phyloP scores from a whole-genome alignment of 2,113 vertebrate genomes.

The Delphinapterus leucas region DNA sequence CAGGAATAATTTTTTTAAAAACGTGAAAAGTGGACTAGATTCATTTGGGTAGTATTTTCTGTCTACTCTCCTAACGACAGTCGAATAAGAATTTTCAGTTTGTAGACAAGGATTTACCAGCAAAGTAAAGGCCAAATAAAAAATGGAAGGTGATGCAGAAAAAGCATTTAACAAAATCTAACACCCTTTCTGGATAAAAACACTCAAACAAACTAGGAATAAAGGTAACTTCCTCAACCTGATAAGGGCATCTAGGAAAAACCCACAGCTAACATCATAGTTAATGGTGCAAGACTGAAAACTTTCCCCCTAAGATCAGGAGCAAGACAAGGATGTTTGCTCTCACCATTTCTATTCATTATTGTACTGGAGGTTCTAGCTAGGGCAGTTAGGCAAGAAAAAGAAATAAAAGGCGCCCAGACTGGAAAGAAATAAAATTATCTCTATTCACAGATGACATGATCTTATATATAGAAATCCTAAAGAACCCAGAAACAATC shows the following conservation, averaged over 20 bases:
- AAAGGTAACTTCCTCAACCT: neutral
- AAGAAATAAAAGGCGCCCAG: neutral
- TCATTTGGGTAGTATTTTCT: neutral
- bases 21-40: neutral
- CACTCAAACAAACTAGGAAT: neutral
- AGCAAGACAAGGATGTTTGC: neutral
- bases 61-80: neutral
- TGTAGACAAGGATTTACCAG: neutral
- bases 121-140: neutral
- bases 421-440: neutral
- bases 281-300: neutral
- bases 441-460: neutral
- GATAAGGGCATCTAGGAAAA: neutral
- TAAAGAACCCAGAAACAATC: conserved; percentile 14
- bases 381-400: neutral
- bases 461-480: neutral
- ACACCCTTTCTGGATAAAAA: neutral
- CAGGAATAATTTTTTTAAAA: neutral
- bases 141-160: neutral
- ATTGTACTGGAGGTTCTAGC: neutral
- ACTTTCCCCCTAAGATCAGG: neutral
- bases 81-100: neutral
- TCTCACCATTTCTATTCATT: neutral
- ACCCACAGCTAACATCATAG: neutral
- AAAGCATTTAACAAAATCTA: neutral